Evolutionary conservation across 1,140 invertebrate genomes (phyloP), one percentile per base, ranked within the genome.

Genomic region (Sycobia sp.): DNA sequence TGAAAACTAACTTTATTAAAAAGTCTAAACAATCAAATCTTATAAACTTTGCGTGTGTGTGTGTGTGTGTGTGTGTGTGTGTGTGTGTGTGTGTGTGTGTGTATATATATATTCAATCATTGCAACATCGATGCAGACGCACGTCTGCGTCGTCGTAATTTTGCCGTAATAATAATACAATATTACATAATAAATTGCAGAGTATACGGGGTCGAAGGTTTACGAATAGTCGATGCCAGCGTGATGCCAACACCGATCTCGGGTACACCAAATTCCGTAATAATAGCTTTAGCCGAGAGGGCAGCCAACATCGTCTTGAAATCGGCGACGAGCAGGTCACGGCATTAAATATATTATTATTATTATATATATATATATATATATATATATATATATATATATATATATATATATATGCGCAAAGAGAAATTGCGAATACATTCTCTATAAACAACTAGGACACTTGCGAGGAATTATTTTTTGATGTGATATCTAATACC

Each of bases 181-280:
- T 27, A 47, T 18, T 47, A 47, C 22, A 14, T 18, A 43, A 2
- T 27, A 60, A 53, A 53, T 62, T 62, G 50, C 62, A 91, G 90
- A 66, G 87, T 92, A 0, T 83, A 81, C 67, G 84, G 85, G 0
- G 75, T 90, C 0, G 72, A 78, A 3, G 83, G 85, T 32, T 68
- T 92, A 3, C 79, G 90, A 32, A 82, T 92, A 61, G 84, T 89
- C 34, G 90, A 92, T 69, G 87, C 88, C 11, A 91, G 90, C 69
- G 80, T 91, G 10, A 68, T 92, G 32, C 90, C 91, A 0, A 79
- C 85, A 0, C 87, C 88, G 0, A 76, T 89, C 29, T 88, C 88
- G 0, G 85, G 88, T 8, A 86, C 85, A 59, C 89, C 89, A 0
- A 90, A 91, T 73, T 89, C 88, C 1, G 83, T 87, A 1, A 75